Conservation (phyloP, 2,113 vertebrate species). For the Columba janthina region DNA sequence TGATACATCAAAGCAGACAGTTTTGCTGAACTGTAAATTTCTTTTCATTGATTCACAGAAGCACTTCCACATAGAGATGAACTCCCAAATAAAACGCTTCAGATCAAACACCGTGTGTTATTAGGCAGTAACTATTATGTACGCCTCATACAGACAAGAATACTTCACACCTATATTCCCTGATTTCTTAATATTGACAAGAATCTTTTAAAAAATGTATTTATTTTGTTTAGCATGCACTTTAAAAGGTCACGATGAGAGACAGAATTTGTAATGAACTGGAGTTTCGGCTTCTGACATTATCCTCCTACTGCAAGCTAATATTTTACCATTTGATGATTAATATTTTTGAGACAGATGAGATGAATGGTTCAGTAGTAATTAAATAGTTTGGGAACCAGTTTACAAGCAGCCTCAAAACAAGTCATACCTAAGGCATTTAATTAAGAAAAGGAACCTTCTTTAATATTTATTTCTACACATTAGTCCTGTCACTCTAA, state of each 20-base stretch:
- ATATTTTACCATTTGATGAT: slow-evolving; percentile 55
- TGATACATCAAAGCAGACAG: slow-evolving; percentile 40
- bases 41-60: slow-evolving; percentile 49
- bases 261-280: neutral
- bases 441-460: slow-evolving; percentile 50
- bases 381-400: slow-evolving; percentile 56
- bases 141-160: neutral
- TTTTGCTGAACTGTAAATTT: slow-evolving; percentile 44
- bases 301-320: neutral
- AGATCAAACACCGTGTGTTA: neutral
- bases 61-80: slow-evolving; percentile 16
- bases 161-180: neutral
- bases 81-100: slow-evolving; percentile 15
- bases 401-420: slow-evolving; percentile 28
- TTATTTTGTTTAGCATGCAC: neutral
- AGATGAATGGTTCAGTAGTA: slow-evolving; percentile 28
- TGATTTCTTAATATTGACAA: neutral
- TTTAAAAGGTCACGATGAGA: slow-evolving; percentile 3
- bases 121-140: neutral
- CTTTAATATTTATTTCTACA: slow-evolving; percentile 37
- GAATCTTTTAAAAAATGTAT: neutral
- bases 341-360: slow-evolving; percentile 45
- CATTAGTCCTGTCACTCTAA: neutral
- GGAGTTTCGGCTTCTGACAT: slow-evolving; percentile 27
- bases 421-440: slow-evolving; percentile 26